Evolutionary conservation across 2,113 vertebrate species (phyloP).

Genomic region (Pithys albifrons): DNA sequence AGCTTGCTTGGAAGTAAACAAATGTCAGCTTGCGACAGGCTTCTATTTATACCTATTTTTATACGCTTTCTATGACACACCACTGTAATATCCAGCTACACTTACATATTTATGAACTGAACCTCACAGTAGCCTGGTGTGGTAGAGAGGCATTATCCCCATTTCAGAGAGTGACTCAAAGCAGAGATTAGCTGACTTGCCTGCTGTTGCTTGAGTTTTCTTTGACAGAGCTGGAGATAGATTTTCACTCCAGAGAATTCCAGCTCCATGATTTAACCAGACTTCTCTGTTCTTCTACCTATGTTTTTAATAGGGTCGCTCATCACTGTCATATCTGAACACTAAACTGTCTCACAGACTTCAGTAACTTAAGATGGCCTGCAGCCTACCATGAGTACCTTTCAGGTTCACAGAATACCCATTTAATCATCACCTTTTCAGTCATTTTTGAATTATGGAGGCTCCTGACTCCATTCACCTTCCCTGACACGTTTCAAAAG

Average conservation of each 20-base stretch:
- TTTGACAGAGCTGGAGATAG: not conserved
- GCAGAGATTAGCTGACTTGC: not conserved
- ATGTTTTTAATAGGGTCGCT: not conserved
- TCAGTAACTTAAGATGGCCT: not conserved
- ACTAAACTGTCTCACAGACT: not conserved
- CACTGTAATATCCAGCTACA: not conserved
- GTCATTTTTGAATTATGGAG: not conserved
- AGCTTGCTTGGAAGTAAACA: constrained; percentile 2
- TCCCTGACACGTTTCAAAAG: not conserved
- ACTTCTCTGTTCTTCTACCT: not conserved
- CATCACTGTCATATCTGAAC: not conserved
- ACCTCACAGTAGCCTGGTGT: not conserved
- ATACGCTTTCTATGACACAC: constrained; percentile 18
- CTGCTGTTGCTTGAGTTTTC: not conserved
- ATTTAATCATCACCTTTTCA: not conserved
- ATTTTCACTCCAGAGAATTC: not conserved
- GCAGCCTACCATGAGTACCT: not conserved
- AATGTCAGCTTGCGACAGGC: not conserved
- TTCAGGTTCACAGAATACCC: not conserved
- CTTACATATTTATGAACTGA: not conserved
- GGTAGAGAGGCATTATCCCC: not conserved
- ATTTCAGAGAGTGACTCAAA: constrained; percentile 35
- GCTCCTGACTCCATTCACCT: not conserved
- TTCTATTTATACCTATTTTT: constrained; percentile 41
- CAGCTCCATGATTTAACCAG: not conserved